Base-by-base conservation (phyloP, 2,888 invertebrate species). In the Thelaira solivaga region DNA sequence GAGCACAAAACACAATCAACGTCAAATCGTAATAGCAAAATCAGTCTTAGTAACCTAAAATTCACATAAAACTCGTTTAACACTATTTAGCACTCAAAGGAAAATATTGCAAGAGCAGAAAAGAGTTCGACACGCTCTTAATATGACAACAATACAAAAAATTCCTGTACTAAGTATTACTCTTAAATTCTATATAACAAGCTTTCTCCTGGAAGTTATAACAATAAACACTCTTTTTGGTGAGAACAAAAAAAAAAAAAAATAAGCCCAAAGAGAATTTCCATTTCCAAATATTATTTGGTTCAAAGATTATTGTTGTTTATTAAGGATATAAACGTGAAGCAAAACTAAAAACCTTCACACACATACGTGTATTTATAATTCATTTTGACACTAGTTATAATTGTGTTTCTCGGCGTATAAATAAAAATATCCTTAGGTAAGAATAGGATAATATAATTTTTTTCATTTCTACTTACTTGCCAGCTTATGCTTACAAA, bases 301-400 rank as follows among this genome's bases (percentile, higher is more conserved):
- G 8, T n/a, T 61, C 49, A 11, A 16, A 11, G 11, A 26, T 41
- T 24, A 4, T 10, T 59, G 29, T 41, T 49, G 26, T 39, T 49
- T 29, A 13, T 22, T 26, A 49, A 57, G 39, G 51, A 67, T 53
- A 67, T 61, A 53, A 53, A 67, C 51, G n/a, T n/a, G n/a, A n/a
- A 73, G 59, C 53, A 74, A 74, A 67, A n/a, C n/a, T n/a, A n/a
- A 67, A 74, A 74, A 67, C 59, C 59, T 61, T 74, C 74, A 53
- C 29, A 74, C n/a, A n/a, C n/a, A n/a, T n/a, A n/a, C n/a, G n/a
- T n/a, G n/a, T n/a, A n/a, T n/a, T n/a, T 74, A 67, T 67, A 61
- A 67, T 61, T 67, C 36, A 74, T 53, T 74, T 61, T 67, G 59
- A 74, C 74, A 74, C 67, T 36, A 51, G 59, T 61, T 67, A 59